A percentile compares a stretch with the other conserved stretches of the same genome.
These are phyloP conservation scores for Ditylenchus weischeri DNA, from an alignment of 2,888 invertebrate species.

Conservation along the genomic window DNA sequence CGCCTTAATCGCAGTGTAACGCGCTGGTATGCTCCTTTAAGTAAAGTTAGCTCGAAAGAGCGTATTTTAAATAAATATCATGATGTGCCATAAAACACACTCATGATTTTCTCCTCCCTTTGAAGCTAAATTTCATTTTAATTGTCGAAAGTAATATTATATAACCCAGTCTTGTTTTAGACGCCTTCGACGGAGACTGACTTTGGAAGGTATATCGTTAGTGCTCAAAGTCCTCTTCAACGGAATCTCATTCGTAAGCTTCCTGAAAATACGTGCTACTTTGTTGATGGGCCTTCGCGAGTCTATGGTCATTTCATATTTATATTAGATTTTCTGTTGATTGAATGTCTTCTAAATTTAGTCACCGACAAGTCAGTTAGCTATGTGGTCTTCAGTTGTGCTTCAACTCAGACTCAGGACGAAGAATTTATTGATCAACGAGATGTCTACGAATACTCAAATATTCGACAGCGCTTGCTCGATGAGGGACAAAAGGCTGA, in stretches of 20 bases:
- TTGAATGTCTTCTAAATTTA: background rate
- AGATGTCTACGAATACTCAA: slow-evolving; percentile 32
- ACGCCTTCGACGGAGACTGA: slow-evolving; percentile 15
- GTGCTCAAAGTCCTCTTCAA: slow-evolving; percentile 51
- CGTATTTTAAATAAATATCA: too few relatives aligned
- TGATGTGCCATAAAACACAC: too few relatives aligned
- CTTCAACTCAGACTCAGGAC: slow-evolving; percentile 24
- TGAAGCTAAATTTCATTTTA: too few relatives aligned
- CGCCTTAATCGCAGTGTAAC: too few relatives aligned
- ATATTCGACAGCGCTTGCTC: slow-evolving; percentile 34
- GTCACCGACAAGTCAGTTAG: slow-evolving; percentile 36
- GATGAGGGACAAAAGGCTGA: slow-evolving; percentile 25
- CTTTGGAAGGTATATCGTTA: slow-evolving; percentile 46
- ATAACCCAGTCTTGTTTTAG: background rate
- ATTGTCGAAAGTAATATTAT: too few relatives aligned
- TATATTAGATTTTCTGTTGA: background rate
- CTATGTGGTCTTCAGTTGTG: slow-evolving; percentile 43
- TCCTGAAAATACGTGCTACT: slow-evolving; percentile 34
- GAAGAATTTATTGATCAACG: slow-evolving; percentile 41
- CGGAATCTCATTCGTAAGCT: slow-evolving; percentile 36
- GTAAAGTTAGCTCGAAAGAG: too few relatives aligned
- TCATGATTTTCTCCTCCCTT: too few relatives aligned
- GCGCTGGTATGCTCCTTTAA: too few relatives aligned
- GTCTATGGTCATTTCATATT: background rate
- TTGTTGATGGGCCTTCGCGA: slow-evolving; percentile 6